These are phyloP conservation scores for Eutolmus rufibarbis DNA, from an alignment of 2,888 invertebrate species.

Conservation along the genomic window DNA sequence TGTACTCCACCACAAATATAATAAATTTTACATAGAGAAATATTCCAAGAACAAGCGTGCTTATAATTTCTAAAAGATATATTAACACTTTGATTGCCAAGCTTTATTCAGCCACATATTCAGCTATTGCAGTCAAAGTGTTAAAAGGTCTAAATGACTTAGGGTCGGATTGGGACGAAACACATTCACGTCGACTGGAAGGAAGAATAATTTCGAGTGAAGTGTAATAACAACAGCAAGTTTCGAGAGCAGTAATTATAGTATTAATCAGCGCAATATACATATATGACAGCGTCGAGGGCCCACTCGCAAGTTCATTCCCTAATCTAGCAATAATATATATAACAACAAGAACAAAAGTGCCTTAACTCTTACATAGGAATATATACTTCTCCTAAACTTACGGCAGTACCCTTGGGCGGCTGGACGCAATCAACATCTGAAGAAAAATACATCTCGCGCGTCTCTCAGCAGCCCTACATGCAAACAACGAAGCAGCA, in stretches of 20 bases:
- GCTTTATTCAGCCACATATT: neutral
- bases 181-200: neutral
- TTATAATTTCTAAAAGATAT: neutral
- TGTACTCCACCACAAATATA: neutral
- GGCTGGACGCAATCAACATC: neutral
- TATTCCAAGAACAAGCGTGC: neutral
- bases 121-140: too few species aligned
- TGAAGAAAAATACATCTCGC: neutral
- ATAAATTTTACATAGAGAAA: neutral
- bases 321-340: conserved; percentile 17
- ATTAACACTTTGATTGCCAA: neutral
- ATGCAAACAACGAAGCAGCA: neutral
- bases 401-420: neutral
- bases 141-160: neutral
- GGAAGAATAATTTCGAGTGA: neutral
- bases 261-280: conserved; percentile 32
- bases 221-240: conserved; percentile 4
- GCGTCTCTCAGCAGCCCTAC: neutral
- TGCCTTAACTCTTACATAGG: conserved; percentile 27
- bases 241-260: neutral
- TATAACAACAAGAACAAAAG: conserved; percentile 34
- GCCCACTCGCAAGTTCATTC: neutral
- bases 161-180: neutral
- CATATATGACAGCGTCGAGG: conserved; percentile 22
- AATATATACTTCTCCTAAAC: conserved; percentile 28